phyloP scores from a whole-genome alignment of 2,888 invertebrate species.

The Hypolimnas misippus region DNA sequence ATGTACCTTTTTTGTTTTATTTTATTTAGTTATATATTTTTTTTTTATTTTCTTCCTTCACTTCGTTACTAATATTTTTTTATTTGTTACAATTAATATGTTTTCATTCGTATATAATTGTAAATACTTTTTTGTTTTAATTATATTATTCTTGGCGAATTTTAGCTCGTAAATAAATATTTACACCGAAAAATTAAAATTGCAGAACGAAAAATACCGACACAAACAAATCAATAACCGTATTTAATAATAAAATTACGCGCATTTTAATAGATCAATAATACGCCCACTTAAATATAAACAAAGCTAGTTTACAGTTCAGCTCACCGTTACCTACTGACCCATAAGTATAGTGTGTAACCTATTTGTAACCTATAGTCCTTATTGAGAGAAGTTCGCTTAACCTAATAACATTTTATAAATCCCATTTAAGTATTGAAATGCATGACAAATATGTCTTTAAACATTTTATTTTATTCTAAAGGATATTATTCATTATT shows the following conservation, averaged over 20 bases:
- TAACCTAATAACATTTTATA: slow-evolving; percentile 31
- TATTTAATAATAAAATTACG: slow-evolving; percentile 4
- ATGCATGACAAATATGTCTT: slow-evolving; percentile 10
- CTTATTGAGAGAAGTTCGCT: slow-evolving; percentile 20
- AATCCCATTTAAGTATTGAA: slow-evolving; percentile 12
- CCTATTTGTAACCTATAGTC: slow-evolving; percentile 37
- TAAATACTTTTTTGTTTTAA: background rate
- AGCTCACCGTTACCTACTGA: slow-evolving; percentile 40
- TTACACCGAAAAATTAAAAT: background rate
- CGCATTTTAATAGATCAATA: slow-evolving; percentile 24
- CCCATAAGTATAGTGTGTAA: slow-evolving; percentile 38
- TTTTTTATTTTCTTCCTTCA: slow-evolving; percentile 47
- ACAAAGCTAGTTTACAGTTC: slow-evolving; percentile 34
- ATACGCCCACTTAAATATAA: slow-evolving; percentile 26
- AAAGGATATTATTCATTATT: too few species aligned
- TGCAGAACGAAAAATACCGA: background rate
- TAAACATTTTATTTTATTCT: too few species aligned
- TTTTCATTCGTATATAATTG: background rate
- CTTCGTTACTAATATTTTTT: slow-evolving; percentile 28
- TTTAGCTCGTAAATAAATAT: background rate
- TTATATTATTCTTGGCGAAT: background rate
- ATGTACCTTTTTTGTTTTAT: slow-evolving; percentile 76
- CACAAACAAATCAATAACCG: background rate
- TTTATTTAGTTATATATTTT: slow-evolving; percentile 52
- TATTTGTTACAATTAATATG: background rate